Evolutionary conservation across 2,113 vertebrate genomes (phyloP), one percentile per base, ranked within the genome.

Genomic region (Takifugu bimaculatus): DNA sequence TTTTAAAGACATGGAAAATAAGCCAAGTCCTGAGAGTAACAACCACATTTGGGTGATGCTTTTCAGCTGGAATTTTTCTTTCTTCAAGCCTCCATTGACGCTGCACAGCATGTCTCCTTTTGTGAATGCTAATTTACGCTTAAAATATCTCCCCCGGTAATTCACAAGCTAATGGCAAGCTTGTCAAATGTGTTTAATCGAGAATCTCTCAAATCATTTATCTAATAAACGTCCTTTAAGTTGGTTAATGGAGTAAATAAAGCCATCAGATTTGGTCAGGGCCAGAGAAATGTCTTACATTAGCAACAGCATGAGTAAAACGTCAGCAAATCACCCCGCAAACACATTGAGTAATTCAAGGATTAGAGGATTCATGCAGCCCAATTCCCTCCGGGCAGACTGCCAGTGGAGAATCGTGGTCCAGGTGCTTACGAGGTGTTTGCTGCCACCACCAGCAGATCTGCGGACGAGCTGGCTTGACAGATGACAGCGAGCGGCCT

Each of bases 251-350:
- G 7, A 66, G 75, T 68, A 69, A 79, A 82, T 78, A 80, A 84
- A 82, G 65, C 76, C 57, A 63, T 71, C 61, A 54, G 54, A 57
- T 57, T 45, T 71, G 67, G 27, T 50, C 49, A 59, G 63, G 50
- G 56, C 47, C 59, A 70, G 32, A 72, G 73, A 73, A 48, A 48
- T 15, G 14, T 77, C 48, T 72, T 60, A 64, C 61, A 81, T 79
- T 74, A 81, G 80, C 32, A 70, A 61, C 64, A 74, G 35, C 12
- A 54, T n/a, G 58, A 79, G 66, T 50, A 49, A 70, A 70, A 81
- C 74, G 72, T 75, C 57, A 35, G 69, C 63, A 85, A 84, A 84
- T 79, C 77, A 80, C 71, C 76, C 45, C 51, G 63, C 72, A 79
- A 80, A 81, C 78, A 77, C 51, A 57, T 67, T 60, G 60, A 80